These are phyloP conservation scores for Bombus terrestris DNA, from an alignment of 1,140 invertebrate genomes.

Conservation along the genomic window DNA sequence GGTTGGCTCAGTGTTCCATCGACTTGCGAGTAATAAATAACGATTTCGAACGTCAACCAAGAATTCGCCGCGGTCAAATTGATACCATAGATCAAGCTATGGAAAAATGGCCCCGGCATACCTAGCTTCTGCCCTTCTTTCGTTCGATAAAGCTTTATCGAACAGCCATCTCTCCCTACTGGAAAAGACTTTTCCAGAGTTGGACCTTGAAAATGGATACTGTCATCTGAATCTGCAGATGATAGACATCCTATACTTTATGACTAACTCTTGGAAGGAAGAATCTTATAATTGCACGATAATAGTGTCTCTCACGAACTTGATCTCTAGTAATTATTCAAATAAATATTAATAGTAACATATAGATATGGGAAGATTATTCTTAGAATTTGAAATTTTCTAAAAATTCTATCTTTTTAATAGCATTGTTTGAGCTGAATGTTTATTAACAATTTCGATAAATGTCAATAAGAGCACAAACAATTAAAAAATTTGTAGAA, in stretches of 20 bases:
- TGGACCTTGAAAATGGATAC: constrained; percentile 64
- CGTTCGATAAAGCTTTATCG: constrained; percentile 67
- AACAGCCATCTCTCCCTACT: constrained; percentile 35
- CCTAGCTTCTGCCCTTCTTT: constrained; percentile 49
- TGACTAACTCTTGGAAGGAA: background rate
- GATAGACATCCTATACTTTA: constrained; percentile 35
- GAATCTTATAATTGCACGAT: background rate
- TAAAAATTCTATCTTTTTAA: too few species aligned
- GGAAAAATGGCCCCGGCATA: constrained; percentile 72
- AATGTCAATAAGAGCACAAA: background rate
- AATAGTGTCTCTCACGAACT: background rate
- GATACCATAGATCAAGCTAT: constrained; percentile 77
- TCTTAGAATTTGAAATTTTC: too few species aligned
- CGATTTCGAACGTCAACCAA: constrained; percentile 76
- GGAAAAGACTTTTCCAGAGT: constrained; percentile 39
- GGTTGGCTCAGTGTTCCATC: constrained; percentile 61
- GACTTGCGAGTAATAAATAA: constrained; percentile 78
- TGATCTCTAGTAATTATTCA: background rate
- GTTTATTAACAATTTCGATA: background rate
- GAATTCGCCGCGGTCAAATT: constrained; percentile 77
- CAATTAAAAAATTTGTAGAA: too few species aligned
- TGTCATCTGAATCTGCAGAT: constrained; percentile 58
- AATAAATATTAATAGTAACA: too few species aligned
- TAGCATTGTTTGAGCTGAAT: too few species aligned
- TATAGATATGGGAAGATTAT: too few species aligned